Base-by-base conservation (phyloP, 2,797 vertebrate species). In the Argyrosomus regius region DNA sequence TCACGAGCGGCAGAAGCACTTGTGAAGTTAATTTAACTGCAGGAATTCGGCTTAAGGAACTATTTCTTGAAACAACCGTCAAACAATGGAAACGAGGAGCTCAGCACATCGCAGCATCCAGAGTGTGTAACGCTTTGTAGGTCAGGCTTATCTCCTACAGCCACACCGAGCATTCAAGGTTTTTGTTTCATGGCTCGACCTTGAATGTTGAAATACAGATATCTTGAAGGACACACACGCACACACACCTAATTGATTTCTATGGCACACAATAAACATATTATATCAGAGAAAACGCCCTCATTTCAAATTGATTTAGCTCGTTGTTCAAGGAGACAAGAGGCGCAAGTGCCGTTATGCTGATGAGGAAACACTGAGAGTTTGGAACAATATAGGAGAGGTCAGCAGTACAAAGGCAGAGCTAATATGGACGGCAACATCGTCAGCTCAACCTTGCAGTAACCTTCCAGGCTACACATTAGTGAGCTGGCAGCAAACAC, bases 391-490 rank as follows among this genome's bases (percentile, higher is more conserved):
- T 72, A 68, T 65, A 54, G 18, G 31, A 43, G 49, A 77, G 71
- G 81, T 88, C 88, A 85, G 65, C 67, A 11, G 22, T 11, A 52
- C 65, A 87, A 58, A 79, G 73, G 57, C 63, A 45, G 35, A 66
- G 75, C 71, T 73, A 50, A 86, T 48, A 26, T 57, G 43, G 64
- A 67, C 63, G 1, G 50, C 24, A 39, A 50, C 77, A 66, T 26
- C 6, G 17, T 73, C 81, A 67, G 83, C 61, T 86, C 84, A 82
- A 88, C 86, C 87, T 86, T 85, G 88, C 72, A 28, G 45, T 59
- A 67, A 39, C 86, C 87, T 80, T 81, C 63, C 70, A 72, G 24
- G 52, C 50, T 62, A 12, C 45, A 64, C 49, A 71, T 81, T 56
- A 75, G 82, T 12, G 35, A 82, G 62, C 70, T 81, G 66, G 79